A percentile compares a stretch with the other conserved stretches of the same genome.
These are phyloP conservation scores for Carassius auratus DNA, from an alignment of 2,113 vertebrate species.

Conservation along the genomic window DNA sequence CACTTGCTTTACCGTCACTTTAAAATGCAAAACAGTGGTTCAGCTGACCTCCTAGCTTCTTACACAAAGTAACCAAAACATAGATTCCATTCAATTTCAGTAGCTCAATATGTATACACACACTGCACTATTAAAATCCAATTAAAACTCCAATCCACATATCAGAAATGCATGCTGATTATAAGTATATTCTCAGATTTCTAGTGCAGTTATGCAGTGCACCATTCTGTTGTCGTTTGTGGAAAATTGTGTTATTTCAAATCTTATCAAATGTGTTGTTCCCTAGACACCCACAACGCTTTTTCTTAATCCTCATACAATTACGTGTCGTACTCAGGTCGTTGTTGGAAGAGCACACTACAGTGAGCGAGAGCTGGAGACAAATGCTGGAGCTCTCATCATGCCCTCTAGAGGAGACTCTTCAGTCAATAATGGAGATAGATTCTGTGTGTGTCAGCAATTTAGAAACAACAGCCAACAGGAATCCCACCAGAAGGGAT, in stretches of 20 bases:
- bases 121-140: too few species aligned
- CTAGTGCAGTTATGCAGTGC: background rate
- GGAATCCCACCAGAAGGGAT: constrained; percentile 49
- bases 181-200: background rate
- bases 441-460: constrained; percentile 51
- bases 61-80: background rate
- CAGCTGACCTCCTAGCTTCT: background rate
- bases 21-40: background rate
- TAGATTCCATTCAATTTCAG: background rate
- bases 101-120: background rate
- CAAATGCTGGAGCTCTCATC: constrained; percentile 30
- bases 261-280: constrained; percentile 38
- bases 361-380: constrained; percentile 2
- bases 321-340: constrained; percentile 27
- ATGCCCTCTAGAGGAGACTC: constrained; percentile 42
- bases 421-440: constrained; percentile 45
- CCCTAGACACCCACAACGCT: constrained; percentile 24
- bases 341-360: constrained; percentile 13
- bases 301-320: constrained; percentile 37
- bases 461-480: constrained; percentile 49
- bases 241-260: background rate
- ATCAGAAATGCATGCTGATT: background rate
- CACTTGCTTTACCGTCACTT: constrained; percentile 8
- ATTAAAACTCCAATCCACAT: background rate
- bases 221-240: background rate